These are phyloP conservation scores for Scaptodrosophila latifasciaeformis DNA, from an alignment of 2,888 invertebrate species.

Conservation along the genomic window DNA sequence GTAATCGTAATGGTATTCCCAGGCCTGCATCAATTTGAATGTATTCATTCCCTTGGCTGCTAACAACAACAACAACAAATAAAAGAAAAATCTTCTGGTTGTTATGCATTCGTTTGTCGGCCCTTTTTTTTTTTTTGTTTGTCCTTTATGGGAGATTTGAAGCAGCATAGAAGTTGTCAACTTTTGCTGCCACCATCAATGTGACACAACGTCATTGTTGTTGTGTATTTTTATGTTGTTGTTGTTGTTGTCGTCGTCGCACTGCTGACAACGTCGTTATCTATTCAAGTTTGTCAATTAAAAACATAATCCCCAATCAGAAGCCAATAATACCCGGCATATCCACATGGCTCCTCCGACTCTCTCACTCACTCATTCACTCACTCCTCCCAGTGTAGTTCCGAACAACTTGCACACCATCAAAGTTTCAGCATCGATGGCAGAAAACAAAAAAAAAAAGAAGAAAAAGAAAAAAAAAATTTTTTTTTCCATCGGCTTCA, in stretches of 20 bases:
- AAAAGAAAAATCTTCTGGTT: conserved; percentile 26
- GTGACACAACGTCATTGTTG: conserved; percentile 24
- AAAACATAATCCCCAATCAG: conserved; percentile 68
- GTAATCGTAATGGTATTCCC: too few relatives aligned
- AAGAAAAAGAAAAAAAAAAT: too few relatives aligned
- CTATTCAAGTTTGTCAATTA: conserved; percentile 69
- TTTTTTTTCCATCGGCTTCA: too few relatives aligned
- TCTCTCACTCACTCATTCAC: background rate
- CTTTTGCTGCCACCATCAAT: background rate
- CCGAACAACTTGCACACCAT: conserved; percentile 44
- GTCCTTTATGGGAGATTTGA: conserved; percentile 11
- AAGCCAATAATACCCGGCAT: conserved; percentile 61
- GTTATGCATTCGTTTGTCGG: conserved; percentile 63
- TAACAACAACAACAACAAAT: conserved; percentile 18
- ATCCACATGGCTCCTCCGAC: conserved; percentile 26
- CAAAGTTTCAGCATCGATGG: conserved; percentile 33
- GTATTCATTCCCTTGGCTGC: too few relatives aligned
- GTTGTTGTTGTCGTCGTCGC: background rate
- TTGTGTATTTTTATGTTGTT: conserved; percentile 6
- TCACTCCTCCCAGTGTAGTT: conserved; percentile 31
- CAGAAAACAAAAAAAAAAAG: too few relatives aligned
- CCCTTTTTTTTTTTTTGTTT: conserved; percentile 61
- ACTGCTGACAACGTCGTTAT: conserved; percentile 65
- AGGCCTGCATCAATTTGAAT: too few relatives aligned
- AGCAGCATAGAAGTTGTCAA: background rate